phyloP scores from a whole-genome alignment of 1,140 invertebrate species.

The Sycophila sp. region DNA sequence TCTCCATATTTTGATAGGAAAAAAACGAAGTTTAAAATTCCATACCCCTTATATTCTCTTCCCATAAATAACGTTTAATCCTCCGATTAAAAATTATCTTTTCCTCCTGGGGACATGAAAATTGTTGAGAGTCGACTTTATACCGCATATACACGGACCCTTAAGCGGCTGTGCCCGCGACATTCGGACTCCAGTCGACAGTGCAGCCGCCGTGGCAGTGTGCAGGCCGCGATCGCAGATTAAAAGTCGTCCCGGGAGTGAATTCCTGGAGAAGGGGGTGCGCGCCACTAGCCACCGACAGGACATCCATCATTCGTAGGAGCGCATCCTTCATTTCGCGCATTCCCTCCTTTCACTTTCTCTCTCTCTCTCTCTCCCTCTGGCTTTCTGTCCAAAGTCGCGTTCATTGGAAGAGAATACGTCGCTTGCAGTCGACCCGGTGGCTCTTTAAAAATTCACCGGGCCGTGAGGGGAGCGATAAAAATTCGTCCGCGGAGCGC shows the following conservation, averaged over 20 bases:
- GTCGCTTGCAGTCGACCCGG: neutral
- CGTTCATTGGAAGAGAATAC: slow-evolving; percentile 36
- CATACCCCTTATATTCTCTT: too few relatives aligned
- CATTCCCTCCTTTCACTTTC: slow-evolving; percentile 31
- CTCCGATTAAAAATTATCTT: too few relatives aligned
- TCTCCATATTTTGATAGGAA: too few relatives aligned
- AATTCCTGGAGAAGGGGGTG: slow-evolving; percentile 23
- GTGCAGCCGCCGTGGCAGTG: neutral
- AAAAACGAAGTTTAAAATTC: too few relatives aligned
- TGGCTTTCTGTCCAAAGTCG: too few relatives aligned
- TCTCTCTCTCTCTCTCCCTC: neutral
- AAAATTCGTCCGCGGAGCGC: slow-evolving; percentile 5
- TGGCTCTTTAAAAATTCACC: slow-evolving; percentile 16
- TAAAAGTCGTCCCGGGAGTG: slow-evolving; percentile 14
- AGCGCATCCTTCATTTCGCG: slow-evolving; percentile 51
- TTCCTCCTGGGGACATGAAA: too few relatives aligned
- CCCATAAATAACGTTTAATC: too few relatives aligned
- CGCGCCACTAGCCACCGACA: slow-evolving; percentile 28
- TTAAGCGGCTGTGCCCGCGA: too few relatives aligned
- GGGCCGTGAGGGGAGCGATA: slow-evolving; percentile 8
- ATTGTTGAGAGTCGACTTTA: too few relatives aligned
- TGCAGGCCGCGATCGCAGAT: slow-evolving; percentile 1
- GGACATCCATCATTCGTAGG: slow-evolving; percentile 51
- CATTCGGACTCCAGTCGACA: too few relatives aligned
- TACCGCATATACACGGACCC: too few relatives aligned